Percentiles rank a stretch among this genome's conserved stretches.
phyloP scores from a whole-genome alignment of 2,797 vertebrate species.

The Syndactyla subalaris region DNA sequence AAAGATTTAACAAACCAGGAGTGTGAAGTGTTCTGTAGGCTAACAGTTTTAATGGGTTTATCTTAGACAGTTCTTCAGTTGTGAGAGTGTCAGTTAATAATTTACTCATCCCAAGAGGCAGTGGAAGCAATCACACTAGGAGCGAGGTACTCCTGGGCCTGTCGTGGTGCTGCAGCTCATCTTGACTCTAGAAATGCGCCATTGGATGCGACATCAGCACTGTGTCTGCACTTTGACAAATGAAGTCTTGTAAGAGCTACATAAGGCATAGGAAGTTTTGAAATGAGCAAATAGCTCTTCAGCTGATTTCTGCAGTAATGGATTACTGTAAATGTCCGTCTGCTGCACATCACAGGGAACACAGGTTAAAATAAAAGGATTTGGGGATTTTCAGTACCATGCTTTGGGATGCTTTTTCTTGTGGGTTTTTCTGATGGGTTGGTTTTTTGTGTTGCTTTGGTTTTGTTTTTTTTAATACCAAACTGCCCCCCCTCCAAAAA shows the following conservation, averaged over 20 bases:
- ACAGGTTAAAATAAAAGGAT: not conserved
- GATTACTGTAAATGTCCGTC: conserved; percentile 60
- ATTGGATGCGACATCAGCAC: conserved; percentile 65
- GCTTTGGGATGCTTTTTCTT: not conserved
- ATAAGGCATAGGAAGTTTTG: conserved; percentile 67
- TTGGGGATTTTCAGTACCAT: not conserved
- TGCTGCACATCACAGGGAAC: conserved; percentile 27
- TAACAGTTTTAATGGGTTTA: conserved; percentile 89
- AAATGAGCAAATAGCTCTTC: conserved; percentile 60
- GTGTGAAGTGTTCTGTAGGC: conserved; percentile 82
- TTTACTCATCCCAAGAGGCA: conserved; percentile 78
- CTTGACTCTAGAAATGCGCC: conserved; percentile 26
- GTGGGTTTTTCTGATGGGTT: not conserved
- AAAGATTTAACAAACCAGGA: conserved; percentile 81
- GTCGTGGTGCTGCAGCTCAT: conserved; percentile 53
- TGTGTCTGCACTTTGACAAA: conserved; percentile 71
- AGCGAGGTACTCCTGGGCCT: conserved; percentile 31
- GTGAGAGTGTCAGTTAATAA: conserved; percentile 83
- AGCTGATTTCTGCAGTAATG: conserved; percentile 63
- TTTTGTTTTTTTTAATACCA: too few species aligned
- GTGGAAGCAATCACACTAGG: conserved; percentile 66
- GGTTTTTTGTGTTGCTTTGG: not conserved
- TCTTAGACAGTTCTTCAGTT: conserved; percentile 81
- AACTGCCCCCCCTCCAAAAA: not conserved
- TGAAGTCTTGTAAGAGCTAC: conserved; percentile 78